Evolutionary conservation across 2,888 invertebrate genomes (phyloP).

Genomic region (Coremacera marginata): DNA sequence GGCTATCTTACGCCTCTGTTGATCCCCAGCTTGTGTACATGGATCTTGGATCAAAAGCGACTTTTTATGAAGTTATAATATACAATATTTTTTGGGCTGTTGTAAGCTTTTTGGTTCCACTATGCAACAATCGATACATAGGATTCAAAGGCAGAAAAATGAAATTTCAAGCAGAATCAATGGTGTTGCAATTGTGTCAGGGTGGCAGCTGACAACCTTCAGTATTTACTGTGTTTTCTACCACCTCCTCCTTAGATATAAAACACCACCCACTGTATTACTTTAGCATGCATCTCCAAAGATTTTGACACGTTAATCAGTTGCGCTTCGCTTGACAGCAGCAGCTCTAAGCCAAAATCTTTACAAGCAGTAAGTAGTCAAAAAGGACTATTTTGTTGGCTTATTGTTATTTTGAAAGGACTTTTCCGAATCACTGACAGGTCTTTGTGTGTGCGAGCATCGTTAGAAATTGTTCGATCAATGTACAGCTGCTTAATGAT

Average conservation of each 20-base stretch:
- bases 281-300: neutral
- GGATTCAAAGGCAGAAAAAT: neutral
- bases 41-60: too few relatives aligned
- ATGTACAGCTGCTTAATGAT: slow-evolving; percentile 9
- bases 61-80: too few relatives aligned
- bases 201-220: too few relatives aligned
- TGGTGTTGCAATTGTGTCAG: slow-evolving; percentile 1
- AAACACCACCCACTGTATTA: neutral
- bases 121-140: slow-evolving; percentile 1
- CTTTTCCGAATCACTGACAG: neutral
- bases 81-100: too few relatives aligned
- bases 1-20: too few relatives aligned
- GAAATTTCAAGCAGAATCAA: slow-evolving; percentile 14
- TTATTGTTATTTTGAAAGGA: neutral
- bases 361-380: slow-evolving; percentile 1
- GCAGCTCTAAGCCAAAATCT: neutral
- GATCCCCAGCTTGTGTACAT: too few relatives aligned
- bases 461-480: neutral
- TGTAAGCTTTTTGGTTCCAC: neutral
- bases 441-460: neutral
- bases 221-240: neutral
- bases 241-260: neutral
- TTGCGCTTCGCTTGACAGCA: neutral
- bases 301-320: slow-evolving; percentile 31
- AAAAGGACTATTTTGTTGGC: neutral